phyloP scores from a whole-genome alignment of 2,113 vertebrate genomes.

The Myotis brandtii region DNA sequence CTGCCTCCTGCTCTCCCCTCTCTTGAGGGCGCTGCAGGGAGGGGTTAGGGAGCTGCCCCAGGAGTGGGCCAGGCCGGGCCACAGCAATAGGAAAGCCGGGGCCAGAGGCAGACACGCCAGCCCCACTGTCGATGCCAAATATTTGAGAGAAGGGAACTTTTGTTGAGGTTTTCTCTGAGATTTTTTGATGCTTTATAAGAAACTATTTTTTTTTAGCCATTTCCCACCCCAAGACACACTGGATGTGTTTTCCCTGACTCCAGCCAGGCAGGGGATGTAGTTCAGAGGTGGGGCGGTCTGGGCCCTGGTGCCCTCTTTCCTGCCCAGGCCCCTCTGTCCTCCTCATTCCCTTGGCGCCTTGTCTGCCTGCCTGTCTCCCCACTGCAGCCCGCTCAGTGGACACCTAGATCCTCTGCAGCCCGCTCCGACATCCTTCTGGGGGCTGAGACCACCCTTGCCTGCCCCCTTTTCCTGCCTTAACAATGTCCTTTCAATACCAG shows the following conservation, averaged over 20 bases:
- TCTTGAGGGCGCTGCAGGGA: background rate
- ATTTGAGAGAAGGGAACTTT: slow-evolving; percentile 75
- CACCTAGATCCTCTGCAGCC: background rate
- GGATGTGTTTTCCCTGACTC: slow-evolving; percentile 76
- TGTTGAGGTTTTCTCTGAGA: slow-evolving; percentile 75
- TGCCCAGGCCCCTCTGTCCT: slow-evolving; percentile 38
- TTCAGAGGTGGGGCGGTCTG: background rate
- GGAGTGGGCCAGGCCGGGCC: slow-evolving; percentile 74
- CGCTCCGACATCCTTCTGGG: background rate
- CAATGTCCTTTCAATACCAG: slow-evolving; percentile 48
- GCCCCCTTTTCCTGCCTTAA: slow-evolving; percentile 69
- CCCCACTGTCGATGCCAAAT: slow-evolving; percentile 75
- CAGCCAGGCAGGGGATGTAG: slow-evolving; percentile 46
- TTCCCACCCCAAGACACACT: slow-evolving; percentile 68
- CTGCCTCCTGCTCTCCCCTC: slow-evolving; percentile 33
- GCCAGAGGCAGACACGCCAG: slow-evolving; percentile 45
- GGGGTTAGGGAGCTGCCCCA: slow-evolving; percentile 47
- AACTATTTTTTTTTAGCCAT: slow-evolving; percentile 75
- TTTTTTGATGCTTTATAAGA: slow-evolving; percentile 78
- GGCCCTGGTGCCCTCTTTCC: slow-evolving; percentile 39
- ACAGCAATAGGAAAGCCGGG: slow-evolving; percentile 77
- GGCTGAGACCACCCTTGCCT: slow-evolving; percentile 46
- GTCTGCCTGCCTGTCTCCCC: slow-evolving; percentile 5
- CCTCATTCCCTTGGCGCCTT: slow-evolving; percentile 29
- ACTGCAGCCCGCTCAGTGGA: background rate